phyloP scores from a whole-genome alignment of 2,888 invertebrate species.

The Copidosoma aretas region DNA sequence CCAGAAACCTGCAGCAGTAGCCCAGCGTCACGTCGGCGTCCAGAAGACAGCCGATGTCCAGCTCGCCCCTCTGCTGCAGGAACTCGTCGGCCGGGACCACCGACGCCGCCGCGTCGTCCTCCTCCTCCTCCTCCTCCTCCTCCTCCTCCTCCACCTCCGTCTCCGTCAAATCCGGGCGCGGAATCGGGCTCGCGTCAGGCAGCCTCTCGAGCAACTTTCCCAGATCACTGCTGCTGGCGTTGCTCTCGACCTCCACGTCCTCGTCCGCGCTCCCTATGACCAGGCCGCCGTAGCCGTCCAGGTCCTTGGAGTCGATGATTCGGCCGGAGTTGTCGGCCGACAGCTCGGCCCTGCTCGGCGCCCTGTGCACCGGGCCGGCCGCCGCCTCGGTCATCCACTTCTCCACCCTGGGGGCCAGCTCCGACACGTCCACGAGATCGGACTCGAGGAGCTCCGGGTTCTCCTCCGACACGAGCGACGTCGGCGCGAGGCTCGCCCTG shows the following conservation, averaged over 20 bases:
- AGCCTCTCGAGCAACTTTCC: constrained; percentile 47
- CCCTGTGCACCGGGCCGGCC: too few species aligned
- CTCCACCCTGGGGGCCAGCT: constrained; percentile 53
- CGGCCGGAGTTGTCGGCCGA: constrained; percentile 41
- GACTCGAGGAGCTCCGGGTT: constrained; percentile 50
- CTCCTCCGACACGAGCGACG: constrained; percentile 47
- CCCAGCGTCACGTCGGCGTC: constrained; percentile 73
- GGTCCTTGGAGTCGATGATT: constrained; percentile 48
- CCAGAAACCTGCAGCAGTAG: constrained; percentile 76
- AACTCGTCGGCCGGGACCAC: constrained; percentile 49
- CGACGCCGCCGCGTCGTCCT: constrained; percentile 48
- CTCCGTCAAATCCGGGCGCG: background rate
- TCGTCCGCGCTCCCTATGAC: constrained; percentile 52
- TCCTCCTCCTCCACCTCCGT: background rate
- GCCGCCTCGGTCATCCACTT: constrained; percentile 55
- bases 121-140: constrained; percentile 46
- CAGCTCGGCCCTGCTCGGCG: constrained; percentile 39
- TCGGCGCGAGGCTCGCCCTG: constrained; percentile 51
- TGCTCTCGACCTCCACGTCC: constrained; percentile 52
- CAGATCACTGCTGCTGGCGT: constrained; percentile 50
- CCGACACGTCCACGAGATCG: constrained; percentile 48
- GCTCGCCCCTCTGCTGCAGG: constrained; percentile 60
- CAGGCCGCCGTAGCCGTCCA: constrained; percentile 51
- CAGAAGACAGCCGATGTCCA: constrained; percentile 72
- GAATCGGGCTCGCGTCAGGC: constrained; percentile 14